Conservation (phyloP, 2,113 vertebrate species). For the Panurus biarmicus region DNA sequence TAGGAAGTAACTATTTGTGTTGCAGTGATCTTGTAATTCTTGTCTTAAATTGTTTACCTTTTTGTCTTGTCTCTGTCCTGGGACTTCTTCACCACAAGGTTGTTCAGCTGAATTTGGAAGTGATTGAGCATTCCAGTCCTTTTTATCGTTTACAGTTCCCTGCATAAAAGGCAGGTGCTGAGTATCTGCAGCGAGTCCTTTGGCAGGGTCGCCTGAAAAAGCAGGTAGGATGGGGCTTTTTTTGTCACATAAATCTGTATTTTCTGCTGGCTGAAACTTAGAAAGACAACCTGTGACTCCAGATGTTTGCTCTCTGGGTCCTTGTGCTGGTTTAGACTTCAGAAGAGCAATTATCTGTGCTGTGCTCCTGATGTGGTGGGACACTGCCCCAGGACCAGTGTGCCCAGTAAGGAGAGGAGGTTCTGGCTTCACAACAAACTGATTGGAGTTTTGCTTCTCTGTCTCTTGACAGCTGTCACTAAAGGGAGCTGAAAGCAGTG, state of each 20-base stretch:
- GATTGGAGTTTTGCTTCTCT: not conserved
- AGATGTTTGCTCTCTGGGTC: not conserved
- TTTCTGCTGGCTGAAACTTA: not conserved
- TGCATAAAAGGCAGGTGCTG: not conserved
- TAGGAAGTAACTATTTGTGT: not conserved
- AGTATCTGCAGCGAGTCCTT: not conserved
- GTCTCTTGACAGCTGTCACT: not conserved
- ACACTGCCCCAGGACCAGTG: not conserved
- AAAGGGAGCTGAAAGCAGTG: not conserved
- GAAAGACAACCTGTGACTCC: not conserved
- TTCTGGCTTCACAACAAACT: not conserved
- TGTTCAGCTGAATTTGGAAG: not conserved
- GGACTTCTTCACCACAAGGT: not conserved
- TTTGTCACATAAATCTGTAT: not conserved
- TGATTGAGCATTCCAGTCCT: constrained; percentile 34
- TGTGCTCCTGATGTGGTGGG: constrained; percentile 68
- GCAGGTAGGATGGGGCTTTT: not conserved
- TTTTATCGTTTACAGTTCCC: not conserved
- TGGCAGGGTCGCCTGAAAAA: not conserved
- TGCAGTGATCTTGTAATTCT: not conserved
- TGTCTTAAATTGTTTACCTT: not conserved
- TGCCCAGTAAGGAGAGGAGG: not conserved
- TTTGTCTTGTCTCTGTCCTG: not conserved
- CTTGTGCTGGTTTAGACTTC: constrained; percentile 11
- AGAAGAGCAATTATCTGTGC: constrained; percentile 73